Evolutionary conservation across 2,888 invertebrate genomes (phyloP).

Genomic region (Rhagophthalmus giganteus): DNA sequence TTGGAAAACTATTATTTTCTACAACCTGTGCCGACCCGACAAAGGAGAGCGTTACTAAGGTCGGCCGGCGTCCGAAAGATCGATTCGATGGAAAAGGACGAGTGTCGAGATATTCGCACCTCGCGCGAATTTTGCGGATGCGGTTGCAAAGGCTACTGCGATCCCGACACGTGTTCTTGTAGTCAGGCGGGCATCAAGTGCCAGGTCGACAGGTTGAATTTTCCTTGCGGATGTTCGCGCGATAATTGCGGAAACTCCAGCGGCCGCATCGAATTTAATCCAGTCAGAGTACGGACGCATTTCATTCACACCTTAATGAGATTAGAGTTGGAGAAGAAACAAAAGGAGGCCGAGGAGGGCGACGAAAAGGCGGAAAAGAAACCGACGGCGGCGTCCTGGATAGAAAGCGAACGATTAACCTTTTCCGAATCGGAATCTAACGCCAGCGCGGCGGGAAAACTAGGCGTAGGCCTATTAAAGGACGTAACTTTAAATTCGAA

Average conservation of each 20-base stretch:
- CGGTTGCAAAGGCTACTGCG: constrained; percentile 89
- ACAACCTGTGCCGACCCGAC: constrained; percentile 90
- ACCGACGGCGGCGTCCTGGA: constrained; percentile 52
- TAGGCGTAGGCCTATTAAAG: constrained; percentile 55
- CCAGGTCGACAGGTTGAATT: constrained; percentile 93
- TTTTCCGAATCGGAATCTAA: constrained; percentile 28
- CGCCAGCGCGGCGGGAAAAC: constrained; percentile 40
- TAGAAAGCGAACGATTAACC: constrained; percentile 57
- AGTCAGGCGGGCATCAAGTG: constrained; percentile 95
- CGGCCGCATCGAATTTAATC: constrained; percentile 96
- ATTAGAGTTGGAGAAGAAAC: constrained; percentile 84
- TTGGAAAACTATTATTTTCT: constrained; percentile 88
- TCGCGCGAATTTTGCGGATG: constrained; percentile 94
- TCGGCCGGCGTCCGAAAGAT: constrained; percentile 94
- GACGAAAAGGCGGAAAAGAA: constrained; percentile 38
- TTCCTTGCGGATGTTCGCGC: constrained; percentile 94
- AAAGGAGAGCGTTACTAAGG: constrained; percentile 82
- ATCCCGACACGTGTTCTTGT: constrained; percentile 94
- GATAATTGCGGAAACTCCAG: constrained; percentile 91
- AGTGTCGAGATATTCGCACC: constrained; percentile 87
- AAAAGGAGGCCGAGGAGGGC: constrained; percentile 60
- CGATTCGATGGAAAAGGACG: constrained; percentile 90
- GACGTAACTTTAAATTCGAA: constrained; percentile 61
- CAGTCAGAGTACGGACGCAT: constrained; percentile 91
- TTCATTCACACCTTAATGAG: constrained; percentile 97